These are phyloP conservation scores for Drosophila bifasciata DNA, from an alignment of 1,140 invertebrate genomes.

Conservation along the genomic window DNA sequence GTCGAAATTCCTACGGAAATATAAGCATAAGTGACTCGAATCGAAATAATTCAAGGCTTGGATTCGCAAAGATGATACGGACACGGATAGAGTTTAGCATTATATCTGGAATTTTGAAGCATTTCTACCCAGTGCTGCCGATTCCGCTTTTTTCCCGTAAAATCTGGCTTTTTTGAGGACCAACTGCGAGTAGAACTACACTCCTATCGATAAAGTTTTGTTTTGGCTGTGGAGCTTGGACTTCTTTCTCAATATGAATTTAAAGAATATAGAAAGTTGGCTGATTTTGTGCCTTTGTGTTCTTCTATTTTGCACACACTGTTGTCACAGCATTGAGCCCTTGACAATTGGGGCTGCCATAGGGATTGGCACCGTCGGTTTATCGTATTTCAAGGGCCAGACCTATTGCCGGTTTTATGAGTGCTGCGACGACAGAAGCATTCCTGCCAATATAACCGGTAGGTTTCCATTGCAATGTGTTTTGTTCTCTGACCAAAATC, in stretches of 20 bases:
- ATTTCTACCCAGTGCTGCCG: too few relatives aligned
- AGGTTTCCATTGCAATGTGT: background rate
- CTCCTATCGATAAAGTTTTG: too few relatives aligned
- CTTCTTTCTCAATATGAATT: background rate
- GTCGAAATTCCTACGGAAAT: too few relatives aligned
- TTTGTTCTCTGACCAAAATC: background rate
- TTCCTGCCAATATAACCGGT: constrained; percentile 74
- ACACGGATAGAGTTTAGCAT: too few relatives aligned
- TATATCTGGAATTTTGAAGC: too few relatives aligned
- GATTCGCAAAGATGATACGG: too few relatives aligned
- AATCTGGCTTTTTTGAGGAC: too few relatives aligned
- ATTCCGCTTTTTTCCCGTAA: too few relatives aligned
- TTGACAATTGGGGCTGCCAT: constrained; percentile 32
- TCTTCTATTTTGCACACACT: background rate
- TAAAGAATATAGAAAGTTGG: background rate
- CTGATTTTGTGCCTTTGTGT: background rate
- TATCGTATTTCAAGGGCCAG: constrained; percentile 42
- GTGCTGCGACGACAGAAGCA: constrained; percentile 84
- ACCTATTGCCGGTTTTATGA: constrained; percentile 79
- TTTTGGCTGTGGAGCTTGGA: too few relatives aligned
- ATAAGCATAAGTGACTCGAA: too few relatives aligned
- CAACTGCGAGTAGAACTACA: too few relatives aligned
- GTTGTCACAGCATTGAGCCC: constrained; percentile 37
- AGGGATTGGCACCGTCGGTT: constrained; percentile 9
- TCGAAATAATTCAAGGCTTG: too few relatives aligned